Evolutionary conservation across 2,888 invertebrate species (phyloP).

Genomic region (Stenoptilia bipunctidactyla): DNA sequence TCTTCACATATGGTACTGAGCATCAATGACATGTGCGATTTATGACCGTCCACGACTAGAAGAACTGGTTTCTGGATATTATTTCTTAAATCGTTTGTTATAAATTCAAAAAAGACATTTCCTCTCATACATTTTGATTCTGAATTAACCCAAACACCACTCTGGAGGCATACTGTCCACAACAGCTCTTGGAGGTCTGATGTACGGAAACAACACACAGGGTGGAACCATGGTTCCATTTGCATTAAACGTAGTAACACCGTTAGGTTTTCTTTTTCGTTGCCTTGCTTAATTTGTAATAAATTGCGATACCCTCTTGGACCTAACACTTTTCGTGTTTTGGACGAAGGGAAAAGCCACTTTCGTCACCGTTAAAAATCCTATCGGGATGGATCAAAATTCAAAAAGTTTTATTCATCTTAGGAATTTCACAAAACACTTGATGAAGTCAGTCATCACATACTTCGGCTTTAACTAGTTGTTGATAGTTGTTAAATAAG

Average conservation of each 20-base stretch:
- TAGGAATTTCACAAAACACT: too few relatives aligned
- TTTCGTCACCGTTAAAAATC: constrained; percentile 17
- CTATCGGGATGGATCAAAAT: constrained; percentile 1
- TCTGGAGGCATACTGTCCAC: too few relatives aligned
- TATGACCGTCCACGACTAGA: constrained; percentile 20
- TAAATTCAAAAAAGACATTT: constrained; percentile 16
- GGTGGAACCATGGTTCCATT: constrained; percentile 10
- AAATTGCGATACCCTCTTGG: constrained; percentile 16
- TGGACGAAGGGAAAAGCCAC: constrained; percentile 15
- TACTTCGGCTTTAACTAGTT: too few relatives aligned
- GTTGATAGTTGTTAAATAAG: too few relatives aligned
- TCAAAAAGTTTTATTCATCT: too few relatives aligned
- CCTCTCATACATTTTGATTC: constrained; percentile 18
- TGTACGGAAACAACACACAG: constrained; percentile 11
- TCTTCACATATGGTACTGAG: constrained; percentile 16
- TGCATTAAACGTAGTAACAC: constrained; percentile 16
- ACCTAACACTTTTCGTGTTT: constrained; percentile 16
- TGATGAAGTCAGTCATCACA: too few relatives aligned
- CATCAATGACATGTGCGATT: too few relatives aligned
- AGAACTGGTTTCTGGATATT: constrained; percentile 16
- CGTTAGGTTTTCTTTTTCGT: constrained; percentile 20
- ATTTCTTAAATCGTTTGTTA: constrained; percentile 13
- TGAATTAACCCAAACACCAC: constrained; percentile 16
- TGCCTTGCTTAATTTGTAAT: constrained; percentile 11
- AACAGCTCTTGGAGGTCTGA: constrained; percentile 7